These are phyloP conservation scores for Hirtodrosophila trivittata DNA, from an alignment of 2,888 invertebrate species.

Conservation along the genomic window DNA sequence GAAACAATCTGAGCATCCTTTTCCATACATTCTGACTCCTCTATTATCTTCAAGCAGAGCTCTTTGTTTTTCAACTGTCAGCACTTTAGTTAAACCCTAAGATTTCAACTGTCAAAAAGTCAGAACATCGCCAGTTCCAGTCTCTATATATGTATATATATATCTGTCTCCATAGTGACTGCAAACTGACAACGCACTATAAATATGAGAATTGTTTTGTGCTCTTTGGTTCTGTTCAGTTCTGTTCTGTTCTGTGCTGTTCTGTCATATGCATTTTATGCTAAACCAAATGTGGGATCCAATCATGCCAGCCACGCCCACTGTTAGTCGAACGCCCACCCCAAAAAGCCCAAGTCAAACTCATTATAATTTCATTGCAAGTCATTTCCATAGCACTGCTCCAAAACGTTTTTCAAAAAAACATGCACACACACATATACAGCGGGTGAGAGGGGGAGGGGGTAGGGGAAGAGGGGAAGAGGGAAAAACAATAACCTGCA, in stretches of 20 bases:
- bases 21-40: too few species aligned
- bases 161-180: not conserved
- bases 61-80: conserved; percentile 1
- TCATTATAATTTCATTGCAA: conserved; percentile 72
- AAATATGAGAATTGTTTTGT: conserved; percentile 12
- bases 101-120: not conserved
- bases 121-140: not conserved
- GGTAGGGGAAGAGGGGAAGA: not conserved
- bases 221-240: too few species aligned
- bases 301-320: conserved; percentile 36
- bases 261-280: conserved; percentile 57
- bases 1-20: too few species aligned
- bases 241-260: not conserved
- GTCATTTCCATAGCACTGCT: conserved; percentile 57
- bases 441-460: not conserved
- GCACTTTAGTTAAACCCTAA: not conserved
- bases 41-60: too few species aligned
- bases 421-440: conserved; percentile 2
- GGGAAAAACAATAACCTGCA: conserved; percentile 63
- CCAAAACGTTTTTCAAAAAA: conserved; percentile 35
- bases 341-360: conserved; percentile 54
- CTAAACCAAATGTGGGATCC: conserved; percentile 49
- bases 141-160: not conserved
- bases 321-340: conserved; percentile 30
- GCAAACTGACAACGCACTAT: conserved; percentile 22